Conservation (phyloP, 1,140 invertebrate species). For the Agrypnia vestita region DNA sequence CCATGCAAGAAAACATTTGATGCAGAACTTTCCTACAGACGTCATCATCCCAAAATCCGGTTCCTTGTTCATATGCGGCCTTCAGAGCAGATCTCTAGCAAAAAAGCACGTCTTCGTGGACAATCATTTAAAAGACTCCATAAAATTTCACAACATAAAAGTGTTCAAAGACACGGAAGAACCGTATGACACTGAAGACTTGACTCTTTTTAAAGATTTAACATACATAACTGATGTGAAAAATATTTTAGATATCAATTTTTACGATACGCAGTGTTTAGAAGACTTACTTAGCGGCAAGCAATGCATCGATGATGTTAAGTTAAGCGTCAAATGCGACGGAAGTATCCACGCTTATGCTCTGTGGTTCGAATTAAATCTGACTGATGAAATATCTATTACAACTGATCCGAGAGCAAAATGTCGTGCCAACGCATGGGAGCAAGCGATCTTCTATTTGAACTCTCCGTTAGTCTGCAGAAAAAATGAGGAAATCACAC, state of each 20-base stretch:
- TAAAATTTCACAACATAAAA: constrained; percentile 65
- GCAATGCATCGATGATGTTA: constrained; percentile 65
- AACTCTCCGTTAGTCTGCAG: constrained; percentile 12
- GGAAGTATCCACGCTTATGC: constrained; percentile 78
- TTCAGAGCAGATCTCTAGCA: constrained; percentile 70
- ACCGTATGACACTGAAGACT: constrained; percentile 81
- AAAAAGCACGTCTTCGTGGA: constrained; percentile 67
- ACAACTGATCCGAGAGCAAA: constrained; percentile 71
- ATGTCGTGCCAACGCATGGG: constrained; percentile 79
- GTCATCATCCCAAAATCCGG: constrained; percentile 78
- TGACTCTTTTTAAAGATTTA: constrained; percentile 73
- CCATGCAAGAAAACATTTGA: constrained; percentile 79
- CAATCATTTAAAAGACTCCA: constrained; percentile 61
- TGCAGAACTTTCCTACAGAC: constrained; percentile 65
- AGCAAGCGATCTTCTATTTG: constrained; percentile 79
- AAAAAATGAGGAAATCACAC: background rate
- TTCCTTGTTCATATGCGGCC: constrained; percentile 77
- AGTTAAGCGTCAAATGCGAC: constrained; percentile 65
- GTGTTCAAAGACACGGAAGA: constrained; percentile 69
- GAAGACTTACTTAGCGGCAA: constrained; percentile 66
- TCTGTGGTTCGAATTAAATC: constrained; percentile 82
- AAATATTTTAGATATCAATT: constrained; percentile 77
- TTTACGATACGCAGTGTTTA: constrained; percentile 76
- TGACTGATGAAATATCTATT: constrained; percentile 78
- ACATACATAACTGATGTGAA: constrained; percentile 76